Percentiles rank a stretch among this genome's conserved stretches.
Evolutionary conservation across 2,797 vertebrate genomes (phyloP).

Genomic region (Loriculus beryllinus): DNA sequence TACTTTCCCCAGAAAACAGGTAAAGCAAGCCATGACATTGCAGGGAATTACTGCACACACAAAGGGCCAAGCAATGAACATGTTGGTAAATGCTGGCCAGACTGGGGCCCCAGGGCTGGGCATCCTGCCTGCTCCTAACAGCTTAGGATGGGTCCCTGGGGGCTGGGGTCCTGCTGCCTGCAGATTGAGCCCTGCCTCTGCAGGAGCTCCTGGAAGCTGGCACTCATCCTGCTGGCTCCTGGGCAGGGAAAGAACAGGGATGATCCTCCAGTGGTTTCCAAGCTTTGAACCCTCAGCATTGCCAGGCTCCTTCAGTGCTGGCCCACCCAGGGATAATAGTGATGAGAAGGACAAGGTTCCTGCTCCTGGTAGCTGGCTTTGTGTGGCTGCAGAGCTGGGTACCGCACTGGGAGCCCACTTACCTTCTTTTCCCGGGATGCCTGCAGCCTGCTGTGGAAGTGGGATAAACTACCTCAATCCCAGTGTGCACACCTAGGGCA

Average conservation of each 20-base stretch:
- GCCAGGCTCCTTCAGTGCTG: not conserved
- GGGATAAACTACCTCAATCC: not conserved
- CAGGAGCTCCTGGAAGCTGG: not conserved
- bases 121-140: not conserved
- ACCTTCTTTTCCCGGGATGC: not conserved
- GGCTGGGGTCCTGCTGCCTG: not conserved
- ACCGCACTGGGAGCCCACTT: not conserved
- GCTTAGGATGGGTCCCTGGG: not conserved
- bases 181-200: not conserved
- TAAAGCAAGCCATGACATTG: not conserved
- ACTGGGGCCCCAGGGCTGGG: not conserved
- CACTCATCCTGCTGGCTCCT: not conserved
- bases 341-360: not conserved
- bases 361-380: not conserved
- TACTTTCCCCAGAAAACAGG: not conserved
- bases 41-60: not conserved
- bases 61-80: not conserved
- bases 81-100: not conserved
- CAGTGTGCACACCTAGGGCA: fast-evolving
- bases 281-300: not conserved
- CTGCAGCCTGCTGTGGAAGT: not conserved
- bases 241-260: not conserved
- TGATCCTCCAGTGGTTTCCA: not conserved
- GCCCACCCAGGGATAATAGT: fast-evolving
- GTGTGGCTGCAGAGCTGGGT: too few species aligned